Conservation (phyloP, 2,888 invertebrate species). For the Drosophila paranaensis region DNA sequence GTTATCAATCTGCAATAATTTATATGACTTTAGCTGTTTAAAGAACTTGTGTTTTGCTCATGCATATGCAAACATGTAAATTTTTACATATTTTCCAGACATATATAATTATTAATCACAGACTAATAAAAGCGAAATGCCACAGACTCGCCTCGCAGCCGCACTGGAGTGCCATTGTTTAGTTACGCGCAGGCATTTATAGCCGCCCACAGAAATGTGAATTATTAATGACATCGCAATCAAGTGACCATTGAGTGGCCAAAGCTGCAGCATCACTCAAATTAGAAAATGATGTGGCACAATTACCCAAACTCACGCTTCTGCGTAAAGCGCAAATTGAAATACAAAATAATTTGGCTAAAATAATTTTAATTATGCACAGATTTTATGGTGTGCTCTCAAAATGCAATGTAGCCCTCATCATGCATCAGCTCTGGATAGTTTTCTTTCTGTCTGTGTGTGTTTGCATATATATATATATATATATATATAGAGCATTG, state of each 20-base stretch:
- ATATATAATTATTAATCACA: constrained; percentile 52
- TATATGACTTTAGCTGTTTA: constrained; percentile 44
- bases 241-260: constrained; percentile 31
- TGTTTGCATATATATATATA: not conserved
- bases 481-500: constrained; percentile 7
- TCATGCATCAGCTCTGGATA: not conserved
- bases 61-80: constrained; percentile 36
- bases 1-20: constrained; percentile 33
- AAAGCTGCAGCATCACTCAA: constrained; percentile 39
- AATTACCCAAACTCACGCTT: constrained; percentile 26
- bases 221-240: constrained; percentile 53
- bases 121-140: constrained; percentile 35
- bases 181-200: constrained; percentile 14
- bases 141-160: not conserved
- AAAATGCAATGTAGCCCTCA: constrained; percentile 16
- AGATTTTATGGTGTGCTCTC: constrained; percentile 39
- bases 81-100: constrained; percentile 49
- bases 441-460: not conserved
- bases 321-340: constrained; percentile 26
- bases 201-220: constrained; percentile 17
- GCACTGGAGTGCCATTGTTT: constrained; percentile 32
- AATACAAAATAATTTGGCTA: constrained; percentile 57
- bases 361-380: constrained; percentile 68
- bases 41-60: constrained; percentile 7
- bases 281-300: constrained; percentile 27